Base-by-base conservation (phyloP, 2,888 invertebrate species). In the Drosophila bunnanda region DNA sequence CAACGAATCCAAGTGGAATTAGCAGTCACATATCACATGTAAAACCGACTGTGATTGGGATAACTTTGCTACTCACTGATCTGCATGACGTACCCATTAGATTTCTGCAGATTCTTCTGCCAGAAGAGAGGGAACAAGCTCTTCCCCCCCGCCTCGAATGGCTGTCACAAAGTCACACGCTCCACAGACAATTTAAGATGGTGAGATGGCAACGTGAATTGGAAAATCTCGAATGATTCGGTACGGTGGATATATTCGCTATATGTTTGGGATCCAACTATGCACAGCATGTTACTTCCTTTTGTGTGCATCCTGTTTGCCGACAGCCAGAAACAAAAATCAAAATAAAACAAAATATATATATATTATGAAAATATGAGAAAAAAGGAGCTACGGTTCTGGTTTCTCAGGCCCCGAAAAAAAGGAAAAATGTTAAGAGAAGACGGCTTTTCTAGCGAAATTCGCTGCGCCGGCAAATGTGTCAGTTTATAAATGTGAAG, bases 231-330 rank as follows among this genome's bases (percentile, higher is more conserved):
- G 34, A 39, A 65, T 43, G 44, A 69, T 68, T 44, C 36, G 69
- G 54, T 25, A 15, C 30, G 68, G 13, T 57, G 53, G 34, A 59
- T 52, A 22, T 52, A 53, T 39, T 13, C 12, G 57, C 34, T 65
- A 64, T 66, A 66, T 43, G 66, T 65, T 50, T 43, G 53, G 12
- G 17, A 22, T 22, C 65, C 67, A 66, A 66, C 66, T 66, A 65
- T 55, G 77, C 82, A 78, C 82, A 83, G 82, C 82, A 80, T 88
- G 83, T 77, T 83, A 78, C 89, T 86, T 86, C 89, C 89, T 80
- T 83, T 83, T 75, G 68, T 80, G 54, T 82, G 82, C 81, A 88
- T 76, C 87, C 82, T 86, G 81, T 70, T 53, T 48, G 76, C 78
- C 84, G 81, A 65, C 78, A 65, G 41, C 38, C 36, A 44, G 9